Base-by-base conservation (phyloP, 37 sponge, comb jelly and placozoan genomes). In the Aplysina aerophoba region DNA sequence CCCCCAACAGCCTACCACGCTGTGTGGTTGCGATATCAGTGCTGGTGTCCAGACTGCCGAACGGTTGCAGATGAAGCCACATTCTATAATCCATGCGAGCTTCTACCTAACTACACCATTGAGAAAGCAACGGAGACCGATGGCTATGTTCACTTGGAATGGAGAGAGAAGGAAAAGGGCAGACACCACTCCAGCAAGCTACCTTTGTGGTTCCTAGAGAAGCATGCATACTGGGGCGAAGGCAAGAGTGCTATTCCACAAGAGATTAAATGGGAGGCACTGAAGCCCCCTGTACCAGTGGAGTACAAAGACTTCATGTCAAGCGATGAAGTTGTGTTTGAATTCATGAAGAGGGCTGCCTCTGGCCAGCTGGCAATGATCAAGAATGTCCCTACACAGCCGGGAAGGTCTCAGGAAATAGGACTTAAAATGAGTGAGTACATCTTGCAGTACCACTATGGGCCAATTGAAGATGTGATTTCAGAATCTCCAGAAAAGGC, bases 161-260 rank as follows among this genome's bases (percentile, higher is more conserved):
- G n/a, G 25, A 27, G 63, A 4, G 63, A 27, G 4, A 34, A 92
- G 68, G 55, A 92, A 89, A 15, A 88, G 88, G 21, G 89, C 89
- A 50, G 79, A 79, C 8, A 81, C 87, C 1, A 86, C 87, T 19
- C 84, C 84, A 55, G 63, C 27, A 22, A 25, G 11, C 63, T 62
- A 4, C 63, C 63, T 13, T 25, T 62, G n/a, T 22, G 25, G 25
- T 62, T 6, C 25, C 63, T 62, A 13, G 25, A 62, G 25, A 62
- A 25, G 25, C n/a, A 25, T 25, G 4, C 5, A 25, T 62, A 62
- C 12, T 22, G 63, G n/a, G 63, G 11, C 2, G 25, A 62, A 14
- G 63, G n/a, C 63, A 22, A 4, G 63, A 62, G 25, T 25, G 63
- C 12, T 22, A 22, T 27, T 62, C n/a, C 25, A 3, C 25, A 62